A percentile compares a stretch with the other conserved stretches of the same genome.
phyloP scores from a whole-genome alignment of 2,888 invertebrate genomes.

The Leucozona laternaria region DNA sequence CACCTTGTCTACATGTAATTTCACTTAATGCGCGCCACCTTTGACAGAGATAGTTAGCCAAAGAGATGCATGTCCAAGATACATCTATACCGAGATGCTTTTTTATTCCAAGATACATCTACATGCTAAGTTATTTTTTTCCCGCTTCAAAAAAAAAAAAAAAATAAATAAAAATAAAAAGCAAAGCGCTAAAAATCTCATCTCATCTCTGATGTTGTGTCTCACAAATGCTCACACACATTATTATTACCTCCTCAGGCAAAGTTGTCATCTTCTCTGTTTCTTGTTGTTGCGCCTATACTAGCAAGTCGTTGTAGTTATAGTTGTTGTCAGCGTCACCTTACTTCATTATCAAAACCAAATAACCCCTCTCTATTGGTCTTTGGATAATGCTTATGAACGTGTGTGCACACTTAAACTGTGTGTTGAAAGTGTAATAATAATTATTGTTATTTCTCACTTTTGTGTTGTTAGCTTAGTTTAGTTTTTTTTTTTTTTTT shows the following conservation, averaged over 20 bases:
- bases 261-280: constrained; percentile 64
- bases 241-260: constrained; percentile 65
- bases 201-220: constrained; percentile 26
- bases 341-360: constrained; percentile 44
- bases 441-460: constrained; percentile 73
- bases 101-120: constrained; percentile 18
- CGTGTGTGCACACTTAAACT: constrained; percentile 59
- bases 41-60: constrained; percentile 74
- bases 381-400: constrained; percentile 12
- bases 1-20: constrained; percentile 76
- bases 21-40: constrained; percentile 76
- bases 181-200: constrained; percentile 41
- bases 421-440: constrained; percentile 72
- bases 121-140: constrained; percentile 10
- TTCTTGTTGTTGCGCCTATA: background rate
- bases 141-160: constrained; percentile 5
- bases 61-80: constrained; percentile 64
- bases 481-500: constrained; percentile 30
- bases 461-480: constrained; percentile 43
- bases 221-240: constrained; percentile 34
- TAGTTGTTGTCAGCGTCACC: constrained; percentile 50
- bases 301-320: background rate
- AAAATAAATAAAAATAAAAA: constrained; percentile 6
- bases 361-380: background rate
- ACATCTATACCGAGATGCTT: constrained; percentile 33